phyloP scores from a whole-genome alignment of 2,888 invertebrate genomes.

The Malthinus seriepunctatus region DNA sequence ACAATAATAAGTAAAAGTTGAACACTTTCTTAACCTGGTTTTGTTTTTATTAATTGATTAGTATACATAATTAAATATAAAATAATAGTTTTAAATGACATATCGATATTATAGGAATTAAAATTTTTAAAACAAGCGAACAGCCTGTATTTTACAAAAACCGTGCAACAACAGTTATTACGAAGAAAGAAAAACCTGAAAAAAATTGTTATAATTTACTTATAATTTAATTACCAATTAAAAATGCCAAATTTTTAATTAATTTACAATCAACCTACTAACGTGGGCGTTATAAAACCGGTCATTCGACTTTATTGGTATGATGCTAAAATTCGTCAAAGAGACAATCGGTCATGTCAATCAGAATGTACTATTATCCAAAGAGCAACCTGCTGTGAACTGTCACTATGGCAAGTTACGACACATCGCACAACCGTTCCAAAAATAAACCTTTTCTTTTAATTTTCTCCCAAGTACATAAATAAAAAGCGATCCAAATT shows the following conservation, averaged over 20 bases:
- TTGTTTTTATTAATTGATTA: constrained; percentile 2
- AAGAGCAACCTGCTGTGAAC: constrained; percentile 32
- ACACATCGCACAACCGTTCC: constrained; percentile 7
- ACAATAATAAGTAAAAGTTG: constrained; percentile 3
- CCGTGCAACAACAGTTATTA: neutral
- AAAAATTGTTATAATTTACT: neutral
- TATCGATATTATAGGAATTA: too few relatives aligned
- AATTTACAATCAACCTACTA: constrained; percentile 5
- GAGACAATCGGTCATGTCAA: constrained; percentile 38
- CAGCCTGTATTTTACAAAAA: too few relatives aligned
- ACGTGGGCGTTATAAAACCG: constrained; percentile 29
- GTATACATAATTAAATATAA: neutral
- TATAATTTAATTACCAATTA: neutral
- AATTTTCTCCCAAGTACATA: neutral
- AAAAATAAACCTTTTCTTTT: neutral
- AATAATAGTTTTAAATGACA: too few relatives aligned
- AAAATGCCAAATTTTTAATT: neutral
- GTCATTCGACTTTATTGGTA: constrained; percentile 21
- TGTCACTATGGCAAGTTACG: constrained; percentile 29
- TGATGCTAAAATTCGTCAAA: constrained; percentile 36
- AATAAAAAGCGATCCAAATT: neutral
- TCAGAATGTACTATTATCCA: constrained; percentile 31
- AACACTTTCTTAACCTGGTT: constrained; percentile 7
- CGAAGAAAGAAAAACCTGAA: neutral
- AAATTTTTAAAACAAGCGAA: too few relatives aligned